Conservation (phyloP, 2,797 vertebrate species). For the Austrolebias charrua region DNA sequence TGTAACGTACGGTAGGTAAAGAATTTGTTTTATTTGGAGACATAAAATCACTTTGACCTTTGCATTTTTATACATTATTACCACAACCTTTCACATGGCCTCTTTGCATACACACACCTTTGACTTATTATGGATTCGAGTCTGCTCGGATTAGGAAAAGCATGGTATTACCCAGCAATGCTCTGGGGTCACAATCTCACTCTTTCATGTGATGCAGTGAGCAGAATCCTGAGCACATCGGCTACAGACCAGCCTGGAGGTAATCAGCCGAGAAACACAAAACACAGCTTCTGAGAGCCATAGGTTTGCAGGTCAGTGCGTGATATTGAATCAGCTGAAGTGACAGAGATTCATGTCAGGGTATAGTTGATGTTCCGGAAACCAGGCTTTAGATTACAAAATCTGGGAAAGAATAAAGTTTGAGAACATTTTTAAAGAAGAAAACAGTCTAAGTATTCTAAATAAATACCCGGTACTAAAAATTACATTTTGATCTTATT, state of each 20-base stretch:
- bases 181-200: constrained; percentile 51
- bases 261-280: constrained; percentile 73
- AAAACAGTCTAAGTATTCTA: background rate
- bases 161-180: constrained; percentile 49
- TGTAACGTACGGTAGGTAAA: background rate
- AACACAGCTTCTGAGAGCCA: constrained; percentile 49
- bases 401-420: too few relatives aligned
- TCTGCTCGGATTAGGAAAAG: constrained; percentile 44
- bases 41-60: constrained; percentile 1
- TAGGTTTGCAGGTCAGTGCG: constrained; percentile 56
- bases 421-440: too few relatives aligned
- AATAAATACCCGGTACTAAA: too few relatives aligned
- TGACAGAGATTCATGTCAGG: constrained; percentile 12
- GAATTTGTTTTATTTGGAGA: background rate
- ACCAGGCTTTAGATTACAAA: background rate
- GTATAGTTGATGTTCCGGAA: constrained; percentile 2
- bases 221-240: constrained; percentile 35
- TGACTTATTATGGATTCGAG: constrained; percentile 46
- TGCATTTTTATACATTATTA: background rate
- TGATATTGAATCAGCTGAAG: constrained; percentile 33
- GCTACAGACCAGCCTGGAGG: constrained; percentile 47
- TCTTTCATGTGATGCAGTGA: constrained; percentile 62
- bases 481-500: too few relatives aligned
- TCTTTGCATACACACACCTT: constrained; percentile 19
- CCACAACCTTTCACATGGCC: constrained; percentile 20